These are phyloP conservation scores for Platynereis dumerilii DNA, from an alignment of 2,888 invertebrate species.

Conservation along the genomic window DNA sequence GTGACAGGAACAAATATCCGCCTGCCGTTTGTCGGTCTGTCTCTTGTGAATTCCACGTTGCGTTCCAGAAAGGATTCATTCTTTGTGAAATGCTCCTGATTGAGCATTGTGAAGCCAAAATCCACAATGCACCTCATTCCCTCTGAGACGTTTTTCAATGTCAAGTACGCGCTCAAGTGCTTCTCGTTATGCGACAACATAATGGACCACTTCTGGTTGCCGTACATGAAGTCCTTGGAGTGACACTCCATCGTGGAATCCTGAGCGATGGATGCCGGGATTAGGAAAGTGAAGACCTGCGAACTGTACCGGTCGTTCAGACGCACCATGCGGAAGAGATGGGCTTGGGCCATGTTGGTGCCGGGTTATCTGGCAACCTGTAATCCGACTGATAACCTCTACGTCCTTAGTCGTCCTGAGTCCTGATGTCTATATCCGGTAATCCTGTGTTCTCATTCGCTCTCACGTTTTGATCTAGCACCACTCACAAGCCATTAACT, in stretches of 20 bases:
- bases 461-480: too few relatives aligned
- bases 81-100: conserved; percentile 81
- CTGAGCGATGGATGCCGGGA: conserved; percentile 78
- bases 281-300: conserved; percentile 83
- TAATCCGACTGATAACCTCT: too few relatives aligned
- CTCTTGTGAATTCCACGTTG: conserved; percentile 69
- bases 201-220: conserved; percentile 82
- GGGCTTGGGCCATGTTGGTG: conserved; percentile 19
- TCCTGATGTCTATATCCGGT: too few relatives aligned
- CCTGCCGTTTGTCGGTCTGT: conserved; percentile 53
- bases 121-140: conserved; percentile 80
- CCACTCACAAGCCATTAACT: too few relatives aligned
- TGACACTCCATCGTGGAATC: conserved; percentile 82
- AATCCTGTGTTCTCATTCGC: too few relatives aligned
- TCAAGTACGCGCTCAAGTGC: conserved; percentile 78
- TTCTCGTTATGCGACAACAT: conserved; percentile 79
- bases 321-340: conserved; percentile 75
- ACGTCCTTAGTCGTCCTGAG: too few relatives aligned
- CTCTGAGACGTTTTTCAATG: conserved; percentile 78
- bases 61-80: conserved; percentile 82
- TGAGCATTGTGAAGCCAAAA: conserved; percentile 80
- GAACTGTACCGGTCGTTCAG: conserved; percentile 82
- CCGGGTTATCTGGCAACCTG: too few relatives aligned
- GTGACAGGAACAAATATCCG: conserved; percentile 56
- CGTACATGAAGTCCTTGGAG: conserved; percentile 82